Evolutionary conservation across 1,140 invertebrate species (phyloP).

Genomic region (Acromyrmex charruanus): DNA sequence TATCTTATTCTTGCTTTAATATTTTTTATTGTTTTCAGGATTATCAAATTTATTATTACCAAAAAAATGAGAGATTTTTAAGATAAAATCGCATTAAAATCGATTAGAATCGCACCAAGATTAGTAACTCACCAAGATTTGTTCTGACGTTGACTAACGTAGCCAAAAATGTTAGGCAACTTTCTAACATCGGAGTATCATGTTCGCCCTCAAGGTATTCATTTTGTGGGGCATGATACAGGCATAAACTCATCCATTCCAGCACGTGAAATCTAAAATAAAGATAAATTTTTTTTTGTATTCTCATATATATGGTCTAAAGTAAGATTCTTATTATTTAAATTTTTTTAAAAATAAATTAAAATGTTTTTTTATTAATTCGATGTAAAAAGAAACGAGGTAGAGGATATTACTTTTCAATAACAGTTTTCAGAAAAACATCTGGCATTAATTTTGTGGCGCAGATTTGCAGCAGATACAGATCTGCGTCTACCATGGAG

Average conservation of each 20-base stretch:
- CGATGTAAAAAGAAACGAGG: neutral
- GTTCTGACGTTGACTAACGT: conserved; percentile 96
- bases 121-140: conserved; percentile 91
- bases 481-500: conserved; percentile 98
- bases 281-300: conserved; percentile 19
- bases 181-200: conserved; percentile 96
- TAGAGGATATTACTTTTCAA: conserved; percentile 92
- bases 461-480: conserved; percentile 97
- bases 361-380: neutral
- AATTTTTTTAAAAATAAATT: neutral
- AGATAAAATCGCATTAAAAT: neutral
- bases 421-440: conserved; percentile 94
- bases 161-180: conserved; percentile 95
- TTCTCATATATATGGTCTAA: too few species aligned
- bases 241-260: conserved; percentile 94
- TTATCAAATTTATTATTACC: conserved; percentile 1
- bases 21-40: conserved; percentile 30
- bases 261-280: conserved; percentile 91
- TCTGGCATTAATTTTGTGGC: conserved; percentile 95
- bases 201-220: conserved; percentile 91
- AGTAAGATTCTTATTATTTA: too few species aligned
- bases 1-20: neutral
- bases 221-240: conserved; percentile 88
- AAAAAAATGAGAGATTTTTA: neutral
- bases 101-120: too few species aligned